Percentiles rank a stretch among this genome's conserved stretches.
phyloP scores from a whole-genome alignment of 92 coral and sea anemone species.

The Phymanthus crucifer region DNA sequence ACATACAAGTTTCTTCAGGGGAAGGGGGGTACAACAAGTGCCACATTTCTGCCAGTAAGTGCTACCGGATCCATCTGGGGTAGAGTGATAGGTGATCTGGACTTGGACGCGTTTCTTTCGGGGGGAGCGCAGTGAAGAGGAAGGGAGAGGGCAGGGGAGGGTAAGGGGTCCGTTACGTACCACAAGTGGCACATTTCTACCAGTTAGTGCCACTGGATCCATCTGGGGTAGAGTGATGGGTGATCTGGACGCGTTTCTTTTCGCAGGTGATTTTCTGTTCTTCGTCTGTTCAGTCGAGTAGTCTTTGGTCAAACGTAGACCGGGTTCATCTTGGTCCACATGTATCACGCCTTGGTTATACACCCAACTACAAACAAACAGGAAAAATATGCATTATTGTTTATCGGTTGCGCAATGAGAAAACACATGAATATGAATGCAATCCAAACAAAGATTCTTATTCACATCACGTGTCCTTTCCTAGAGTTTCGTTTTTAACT shows the following conservation, averaged over 20 bases:
- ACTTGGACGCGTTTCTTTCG: slow-evolving; percentile 17
- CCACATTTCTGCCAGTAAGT: slow-evolving; percentile 83
- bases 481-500: too few species aligned
- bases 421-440: too few species aligned
- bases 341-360: slow-evolving; percentile 94
- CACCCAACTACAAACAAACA: slow-evolving; percentile 80
- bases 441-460: too few species aligned
- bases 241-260: slow-evolving; percentile 40
- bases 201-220: slow-evolving; percentile 81
- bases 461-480: too few species aligned
- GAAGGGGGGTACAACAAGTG: slow-evolving; percentile 73
- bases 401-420: neutral
- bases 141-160: too few species aligned
- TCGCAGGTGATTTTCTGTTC: slow-evolving; percentile 28
- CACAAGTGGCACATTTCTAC: slow-evolving; percentile 86
- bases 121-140: too few species aligned
- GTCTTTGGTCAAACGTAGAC: slow-evolving; percentile 63
- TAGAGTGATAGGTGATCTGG: slow-evolving; percentile 72
- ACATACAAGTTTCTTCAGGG: too few species aligned
- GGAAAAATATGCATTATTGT: neutral
- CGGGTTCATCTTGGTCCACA: slow-evolving; percentile 72
- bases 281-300: slow-evolving; percentile 39
- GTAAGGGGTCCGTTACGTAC: slow-evolving; percentile 42
- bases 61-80: slow-evolving; percentile 84
- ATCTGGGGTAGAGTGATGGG: slow-evolving; percentile 83